Percentiles rank a stretch among this genome's conserved stretches.
phyloP scores from a whole-genome alignment of 2,113 vertebrate species.

The Manacus vitellinus region DNA sequence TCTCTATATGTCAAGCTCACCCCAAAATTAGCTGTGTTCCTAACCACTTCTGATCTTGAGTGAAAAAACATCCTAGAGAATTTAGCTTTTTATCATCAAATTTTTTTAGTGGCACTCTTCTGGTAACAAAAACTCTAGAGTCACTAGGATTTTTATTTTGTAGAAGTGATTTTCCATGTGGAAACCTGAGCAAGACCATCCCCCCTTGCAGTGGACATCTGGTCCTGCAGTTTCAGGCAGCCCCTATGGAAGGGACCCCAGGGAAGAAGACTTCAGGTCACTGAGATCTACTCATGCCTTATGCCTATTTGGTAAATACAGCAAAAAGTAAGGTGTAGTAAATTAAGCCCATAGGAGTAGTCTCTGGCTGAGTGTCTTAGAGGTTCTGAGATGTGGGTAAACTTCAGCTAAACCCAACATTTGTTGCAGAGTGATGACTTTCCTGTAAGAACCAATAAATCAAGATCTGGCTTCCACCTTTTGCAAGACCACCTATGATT shows the following conservation, averaged over 20 bases:
- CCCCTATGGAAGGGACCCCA: accelerated
- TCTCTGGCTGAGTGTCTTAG: neutral
- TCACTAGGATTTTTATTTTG: neutral
- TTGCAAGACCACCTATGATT: neutral
- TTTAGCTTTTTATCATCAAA: neutral
- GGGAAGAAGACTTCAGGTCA: neutral
- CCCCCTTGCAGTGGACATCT: neutral
- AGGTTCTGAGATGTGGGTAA: neutral
- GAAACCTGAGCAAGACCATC: neutral
- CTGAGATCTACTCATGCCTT: neutral
- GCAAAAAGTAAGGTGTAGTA: neutral
- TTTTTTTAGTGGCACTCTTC: neutral
- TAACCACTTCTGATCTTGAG: neutral
- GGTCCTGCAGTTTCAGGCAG: neutral
- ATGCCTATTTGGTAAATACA: neutral
- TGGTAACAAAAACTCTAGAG: neutral
- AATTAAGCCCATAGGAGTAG: neutral
- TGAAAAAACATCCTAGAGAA: neutral
- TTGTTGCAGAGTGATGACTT: neutral
- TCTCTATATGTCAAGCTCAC: neutral
- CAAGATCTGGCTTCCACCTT: neutral
- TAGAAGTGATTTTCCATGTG: neutral
- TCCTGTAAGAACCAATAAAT: neutral
- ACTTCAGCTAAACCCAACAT: neutral
- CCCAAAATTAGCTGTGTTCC: neutral